Base-by-base conservation (phyloP, 1,140 invertebrate genomes). In the Pectinophora gossypiella region DNA sequence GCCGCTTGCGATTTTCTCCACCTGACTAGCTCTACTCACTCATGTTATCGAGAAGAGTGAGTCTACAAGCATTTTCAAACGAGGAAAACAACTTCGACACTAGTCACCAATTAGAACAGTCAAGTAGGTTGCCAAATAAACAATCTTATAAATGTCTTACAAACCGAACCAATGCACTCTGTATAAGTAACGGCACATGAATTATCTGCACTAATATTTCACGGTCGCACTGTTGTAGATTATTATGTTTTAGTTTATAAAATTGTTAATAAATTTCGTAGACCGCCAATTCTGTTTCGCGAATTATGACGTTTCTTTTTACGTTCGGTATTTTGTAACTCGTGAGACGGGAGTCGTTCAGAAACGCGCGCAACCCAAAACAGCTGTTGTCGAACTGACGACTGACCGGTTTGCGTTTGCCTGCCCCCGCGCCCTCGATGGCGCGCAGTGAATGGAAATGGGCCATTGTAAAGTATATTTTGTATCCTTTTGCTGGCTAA, bases 301-400 rank as follows among this genome's bases (percentile, higher is more conserved):
- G 23, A 35, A 43, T 59, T 54, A 35, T 69, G 66, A 60, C 59
- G 61, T 58, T 61, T 59, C 20, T 57, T 48, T 64, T 57, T 51
- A 50, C 58, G 58, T 64, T 68, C 58, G 52, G 56, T 57, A 64
- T 61, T 51, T 42, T 48, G 38, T 18, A 32, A 19, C 45, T 40
- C 53, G 48, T 35, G 40, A 7, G 51, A 4, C n/a, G n/a, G 46
- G 20, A 46, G 56, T 54, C 59, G 70, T 73, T 74, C 67, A 51
- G 48, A 70, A 71, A 71, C 68, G 61, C 64, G 59, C 61, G 55
- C 52, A 32, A 59, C 46, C 59, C 50, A 20, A 42, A 64, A 68
- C 68, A 69, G 62, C 65, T 67, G 72, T 69, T 65, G 53, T 57
- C 59, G 59, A 66, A 75, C 72, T 72, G 61, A 62, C 27, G 27